phyloP scores from a whole-genome alignment of 2,888 invertebrate species.

The Aromia moschata region DNA sequence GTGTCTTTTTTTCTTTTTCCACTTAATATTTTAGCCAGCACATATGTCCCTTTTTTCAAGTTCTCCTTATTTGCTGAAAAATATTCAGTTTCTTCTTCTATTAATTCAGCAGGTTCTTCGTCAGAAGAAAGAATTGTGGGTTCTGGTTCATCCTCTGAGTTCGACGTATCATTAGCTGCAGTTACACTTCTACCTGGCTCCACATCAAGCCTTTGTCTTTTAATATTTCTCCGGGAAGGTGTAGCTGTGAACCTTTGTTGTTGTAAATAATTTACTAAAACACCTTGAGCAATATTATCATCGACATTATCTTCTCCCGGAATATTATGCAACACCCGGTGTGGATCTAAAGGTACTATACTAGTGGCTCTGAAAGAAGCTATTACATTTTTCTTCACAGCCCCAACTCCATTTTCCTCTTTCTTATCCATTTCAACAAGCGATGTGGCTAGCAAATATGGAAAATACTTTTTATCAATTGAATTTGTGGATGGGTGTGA shows the following conservation, averaged over 20 bases:
- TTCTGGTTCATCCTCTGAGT: too few relatives aligned
- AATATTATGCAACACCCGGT: constrained; percentile 31
- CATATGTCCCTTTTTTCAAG: too few relatives aligned
- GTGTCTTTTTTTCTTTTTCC: too few relatives aligned
- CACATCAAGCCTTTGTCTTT: too few relatives aligned
- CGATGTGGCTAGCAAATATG: constrained; percentile 25
- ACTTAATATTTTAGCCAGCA: too few relatives aligned
- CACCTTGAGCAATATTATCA: constrained; percentile 15
- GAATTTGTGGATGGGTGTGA: neutral
- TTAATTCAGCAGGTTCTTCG: too few relatives aligned
- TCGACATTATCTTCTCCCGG: constrained; percentile 30
- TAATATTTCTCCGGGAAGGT: constrained; percentile 31
- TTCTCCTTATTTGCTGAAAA: too few relatives aligned
- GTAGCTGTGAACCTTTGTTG: constrained; percentile 30
- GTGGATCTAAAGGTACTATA: constrained; percentile 32
- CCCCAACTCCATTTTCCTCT: constrained; percentile 21
- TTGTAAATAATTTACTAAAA: constrained; percentile 32
- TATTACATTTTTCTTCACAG: constrained; percentile 33
- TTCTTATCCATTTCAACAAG: constrained; percentile 28
- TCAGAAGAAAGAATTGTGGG: too few relatives aligned
- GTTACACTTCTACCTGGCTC: too few relatives aligned
- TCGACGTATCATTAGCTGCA: too few relatives aligned
- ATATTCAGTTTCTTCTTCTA: too few relatives aligned
- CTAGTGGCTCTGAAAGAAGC: constrained; percentile 36
- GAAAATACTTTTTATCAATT: neutral